A percentile compares a stretch with the other conserved stretches of the same genome.
Conservation (phyloP, 2,113 vertebrate genomes). For the Neodon shergylaensis region DNA sequence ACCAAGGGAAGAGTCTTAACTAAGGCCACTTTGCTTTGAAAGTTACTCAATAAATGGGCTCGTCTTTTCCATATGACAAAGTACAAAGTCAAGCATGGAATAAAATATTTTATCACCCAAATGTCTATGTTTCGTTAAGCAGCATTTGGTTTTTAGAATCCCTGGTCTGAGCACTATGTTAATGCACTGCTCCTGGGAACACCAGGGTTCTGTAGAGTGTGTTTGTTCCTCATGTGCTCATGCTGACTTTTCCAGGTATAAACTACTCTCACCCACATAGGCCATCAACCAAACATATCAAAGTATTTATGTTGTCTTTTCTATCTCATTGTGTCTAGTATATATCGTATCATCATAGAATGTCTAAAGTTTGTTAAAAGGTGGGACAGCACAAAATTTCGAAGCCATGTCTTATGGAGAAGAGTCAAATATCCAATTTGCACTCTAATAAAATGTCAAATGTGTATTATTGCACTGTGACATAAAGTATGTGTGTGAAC, state of each 20-base stretch:
- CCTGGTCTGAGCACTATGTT: fast-evolving
- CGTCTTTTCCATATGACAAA: background rate
- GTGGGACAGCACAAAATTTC: background rate
- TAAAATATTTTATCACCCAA: background rate
- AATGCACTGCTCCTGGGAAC: too few relatives aligned
- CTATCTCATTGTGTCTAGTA: background rate
- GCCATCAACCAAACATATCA: background rate
- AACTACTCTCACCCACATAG: background rate
- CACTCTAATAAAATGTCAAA: background rate
- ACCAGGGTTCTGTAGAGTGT: background rate
- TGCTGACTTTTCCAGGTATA: background rate
- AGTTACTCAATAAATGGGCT: background rate
- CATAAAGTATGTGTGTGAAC: background rate
- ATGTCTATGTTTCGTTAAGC: background rate
- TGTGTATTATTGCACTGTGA: background rate
- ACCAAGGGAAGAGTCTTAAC: background rate
- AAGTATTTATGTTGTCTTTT: too few relatives aligned
- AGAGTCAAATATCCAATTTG: background rate
- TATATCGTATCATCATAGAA: background rate
- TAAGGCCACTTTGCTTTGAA: background rate
- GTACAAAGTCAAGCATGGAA: background rate
- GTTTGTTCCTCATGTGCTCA: background rate
- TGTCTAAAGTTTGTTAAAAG: background rate
- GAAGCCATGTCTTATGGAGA: background rate
- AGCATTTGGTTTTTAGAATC: background rate